phyloP scores from a whole-genome alignment of 53 echinoderm and acorn worm species.

The Temnopleurus reevesii region DNA sequence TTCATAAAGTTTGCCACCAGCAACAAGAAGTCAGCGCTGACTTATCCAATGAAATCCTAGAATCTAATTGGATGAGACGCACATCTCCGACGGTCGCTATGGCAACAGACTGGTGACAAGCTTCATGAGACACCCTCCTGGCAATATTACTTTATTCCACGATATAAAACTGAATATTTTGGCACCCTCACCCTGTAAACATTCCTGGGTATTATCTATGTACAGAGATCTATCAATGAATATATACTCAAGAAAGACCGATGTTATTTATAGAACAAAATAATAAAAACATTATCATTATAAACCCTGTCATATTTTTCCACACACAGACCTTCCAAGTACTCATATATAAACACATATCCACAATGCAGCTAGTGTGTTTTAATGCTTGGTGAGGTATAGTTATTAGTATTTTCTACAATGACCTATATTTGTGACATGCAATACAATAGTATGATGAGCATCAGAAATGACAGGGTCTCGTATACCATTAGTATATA shows the following conservation, averaged over 20 bases:
- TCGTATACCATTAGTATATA: not conserved
- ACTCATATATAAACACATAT: conserved; percentile 3
- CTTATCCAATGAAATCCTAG: no score
- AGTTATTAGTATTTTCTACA: not conserved
- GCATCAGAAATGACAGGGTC: not conserved
- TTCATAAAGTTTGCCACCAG: no score
- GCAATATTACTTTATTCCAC: no score
- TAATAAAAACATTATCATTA: conserved; percentile 8
- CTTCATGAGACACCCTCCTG: no score
- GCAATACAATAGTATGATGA: not conserved
- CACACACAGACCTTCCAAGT: conserved; percentile 33
- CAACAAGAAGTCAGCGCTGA: no score
- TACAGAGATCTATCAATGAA: not conserved
- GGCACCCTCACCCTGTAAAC: not conserved
- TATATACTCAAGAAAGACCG: not conserved
- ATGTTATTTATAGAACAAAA: conserved; percentile 12
- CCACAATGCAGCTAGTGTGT: conserved; percentile 24
- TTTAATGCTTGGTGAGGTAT: not conserved
- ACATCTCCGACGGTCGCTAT: no score
- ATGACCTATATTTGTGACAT: conserved; percentile 38
- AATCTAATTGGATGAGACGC: no score
- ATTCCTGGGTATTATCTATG: not conserved
- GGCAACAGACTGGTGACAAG: no score
- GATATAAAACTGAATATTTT: not conserved
- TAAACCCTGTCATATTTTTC: not conserved